Evolutionary conservation across 2,888 invertebrate genomes (phyloP).

Genomic region (Drosophila histrio): DNA sequence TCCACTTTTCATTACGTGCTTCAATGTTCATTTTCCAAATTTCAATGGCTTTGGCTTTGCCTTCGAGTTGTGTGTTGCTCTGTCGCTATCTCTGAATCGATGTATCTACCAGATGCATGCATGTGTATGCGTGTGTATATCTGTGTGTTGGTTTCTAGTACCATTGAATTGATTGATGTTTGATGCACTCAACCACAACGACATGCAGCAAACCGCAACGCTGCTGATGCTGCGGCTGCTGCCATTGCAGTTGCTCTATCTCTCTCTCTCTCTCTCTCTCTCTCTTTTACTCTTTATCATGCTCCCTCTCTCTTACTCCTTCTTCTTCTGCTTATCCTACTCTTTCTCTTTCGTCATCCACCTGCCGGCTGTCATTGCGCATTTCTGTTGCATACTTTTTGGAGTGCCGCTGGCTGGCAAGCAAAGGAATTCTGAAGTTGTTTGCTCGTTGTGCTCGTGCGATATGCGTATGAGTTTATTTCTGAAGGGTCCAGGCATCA

Average conservation of each 20-base stretch:
- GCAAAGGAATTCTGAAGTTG: slow-evolving; percentile 49
- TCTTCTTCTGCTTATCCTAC: slow-evolving; percentile 7
- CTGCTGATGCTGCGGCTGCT: slow-evolving; percentile 45
- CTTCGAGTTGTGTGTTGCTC: slow-evolving; percentile 18
- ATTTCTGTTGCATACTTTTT: slow-evolving; percentile 70
- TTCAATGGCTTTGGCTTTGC: slow-evolving; percentile 45
- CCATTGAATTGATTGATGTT: slow-evolving; percentile 79
- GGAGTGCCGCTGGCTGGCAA: slow-evolving; percentile 38
- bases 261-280: not conserved
- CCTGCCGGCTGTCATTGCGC: slow-evolving; percentile 56
- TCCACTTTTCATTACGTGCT: slow-evolving; percentile 69
- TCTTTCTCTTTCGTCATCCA: not conserved
- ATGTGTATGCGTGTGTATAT: slow-evolving; percentile 16
- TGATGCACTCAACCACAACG: slow-evolving; percentile 77
- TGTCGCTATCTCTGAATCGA: slow-evolving; percentile 23
- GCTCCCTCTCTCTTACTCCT: not conserved
- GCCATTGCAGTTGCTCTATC: slow-evolving; percentile 12
- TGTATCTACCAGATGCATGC: slow-evolving; percentile 1
- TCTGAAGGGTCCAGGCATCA: slow-evolving; percentile 24
- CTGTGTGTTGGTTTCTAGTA: slow-evolving; percentile 55
- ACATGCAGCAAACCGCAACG: slow-evolving; percentile 75
- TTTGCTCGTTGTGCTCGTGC: slow-evolving; percentile 13
- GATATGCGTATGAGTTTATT: slow-evolving; percentile 20
- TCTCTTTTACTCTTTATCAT: not conserved
- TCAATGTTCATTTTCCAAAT: slow-evolving; percentile 54